Conservation (phyloP, 2,113 vertebrate species). For the Corvus cornix region DNA sequence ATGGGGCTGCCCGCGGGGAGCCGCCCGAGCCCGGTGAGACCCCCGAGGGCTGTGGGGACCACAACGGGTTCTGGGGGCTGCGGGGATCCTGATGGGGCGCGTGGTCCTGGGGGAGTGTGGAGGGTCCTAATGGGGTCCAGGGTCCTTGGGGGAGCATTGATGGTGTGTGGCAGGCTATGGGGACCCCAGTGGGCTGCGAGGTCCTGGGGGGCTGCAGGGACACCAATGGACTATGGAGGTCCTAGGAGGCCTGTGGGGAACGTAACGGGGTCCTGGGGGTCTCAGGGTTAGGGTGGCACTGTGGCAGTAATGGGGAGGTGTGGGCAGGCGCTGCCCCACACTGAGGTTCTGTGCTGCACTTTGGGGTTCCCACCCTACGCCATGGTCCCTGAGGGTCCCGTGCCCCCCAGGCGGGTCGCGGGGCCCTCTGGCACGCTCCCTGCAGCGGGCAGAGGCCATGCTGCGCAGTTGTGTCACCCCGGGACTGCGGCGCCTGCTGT, state of each 20-base stretch:
- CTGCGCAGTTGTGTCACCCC: not conserved
- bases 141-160: fast-evolving
- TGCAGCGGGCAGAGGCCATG: slow-evolving; percentile 26
- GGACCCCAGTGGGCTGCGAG: fast-evolving
- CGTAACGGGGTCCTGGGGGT: fast-evolving
- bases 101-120: no score
- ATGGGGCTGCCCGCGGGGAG: not conserved
- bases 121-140: not conserved
- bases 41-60: fast-evolving
- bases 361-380: not conserved
- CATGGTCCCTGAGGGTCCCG: fast-evolving
- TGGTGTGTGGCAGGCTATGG: fast-evolving
- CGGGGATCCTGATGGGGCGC: no score
- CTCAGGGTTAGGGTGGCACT: not conserved
- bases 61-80: not conserved
- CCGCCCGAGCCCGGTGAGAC: not conserved
- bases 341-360: not conserved
- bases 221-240: not conserved
- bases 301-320: no score
- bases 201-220: not conserved
- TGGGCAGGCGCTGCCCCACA: no score
- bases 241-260: not conserved
- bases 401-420: not conserved
- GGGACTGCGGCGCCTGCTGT: not conserved
- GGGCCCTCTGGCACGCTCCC: not conserved